A percentile compares a stretch with the other conserved stretches of the same genome.
Evolutionary conservation across 2,888 invertebrate species (phyloP).

Genomic region (Pristionchus exspectatus): DNA sequence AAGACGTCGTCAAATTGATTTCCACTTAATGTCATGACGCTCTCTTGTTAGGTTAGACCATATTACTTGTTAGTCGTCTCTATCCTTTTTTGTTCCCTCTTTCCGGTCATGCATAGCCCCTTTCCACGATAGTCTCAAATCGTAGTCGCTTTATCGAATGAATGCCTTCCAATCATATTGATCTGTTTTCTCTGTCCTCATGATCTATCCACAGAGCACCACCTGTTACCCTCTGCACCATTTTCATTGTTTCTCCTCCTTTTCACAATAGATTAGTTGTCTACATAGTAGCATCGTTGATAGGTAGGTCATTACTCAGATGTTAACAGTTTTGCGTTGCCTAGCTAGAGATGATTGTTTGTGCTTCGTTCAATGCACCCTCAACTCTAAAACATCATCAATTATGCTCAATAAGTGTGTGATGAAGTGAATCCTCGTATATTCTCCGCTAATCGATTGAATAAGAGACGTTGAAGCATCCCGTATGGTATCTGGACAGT

Average conservation of each 20-base stretch:
- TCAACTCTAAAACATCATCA: conserved; percentile 15
- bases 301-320: conserved; percentile 15
- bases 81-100: background rate
- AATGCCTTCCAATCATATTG: background rate
- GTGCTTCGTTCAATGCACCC: conserved; percentile 43
- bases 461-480: conserved; percentile 36
- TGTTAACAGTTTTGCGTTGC: conserved; percentile 28
- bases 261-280: conserved; percentile 27
- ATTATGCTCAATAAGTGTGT: conserved; percentile 42
- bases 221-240: conserved; percentile 35
- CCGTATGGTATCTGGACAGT: background rate
- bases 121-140: conserved; percentile 30
- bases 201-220: conserved; percentile 26
- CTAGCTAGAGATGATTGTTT: conserved; percentile 19
- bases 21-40: conserved; percentile 16
- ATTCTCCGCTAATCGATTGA: background rate
- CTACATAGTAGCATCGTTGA: conserved; percentile 40
- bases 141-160: conserved; percentile 35
- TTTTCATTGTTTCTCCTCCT: background rate
- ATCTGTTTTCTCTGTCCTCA: conserved; percentile 5
- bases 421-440: conserved; percentile 34
- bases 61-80: conserved; percentile 31
- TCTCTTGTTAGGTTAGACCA: conserved; percentile 11
- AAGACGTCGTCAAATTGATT: conserved; percentile 19
- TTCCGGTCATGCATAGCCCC: conserved; percentile 4